Evolutionary conservation across 2,888 invertebrate genomes (phyloP).

Genomic region (Hypolimnas misippus): DNA sequence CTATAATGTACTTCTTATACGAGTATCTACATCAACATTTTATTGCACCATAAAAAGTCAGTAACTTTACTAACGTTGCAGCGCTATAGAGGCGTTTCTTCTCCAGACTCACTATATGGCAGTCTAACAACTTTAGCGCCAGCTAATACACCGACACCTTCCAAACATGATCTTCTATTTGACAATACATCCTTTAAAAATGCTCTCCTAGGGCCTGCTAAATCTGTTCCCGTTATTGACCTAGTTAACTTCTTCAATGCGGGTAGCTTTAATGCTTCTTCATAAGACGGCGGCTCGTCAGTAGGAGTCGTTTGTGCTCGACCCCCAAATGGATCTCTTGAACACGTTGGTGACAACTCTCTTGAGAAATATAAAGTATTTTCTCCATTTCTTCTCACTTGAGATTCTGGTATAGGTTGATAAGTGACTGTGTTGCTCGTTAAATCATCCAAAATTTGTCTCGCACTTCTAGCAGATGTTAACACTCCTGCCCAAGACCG

Average conservation of each 20-base stretch:
- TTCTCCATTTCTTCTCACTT: slow-evolving; percentile 58
- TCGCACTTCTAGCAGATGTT: slow-evolving; percentile 68
- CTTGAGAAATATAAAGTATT: slow-evolving; percentile 69
- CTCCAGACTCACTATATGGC: slow-evolving; percentile 68
- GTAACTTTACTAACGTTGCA: slow-evolving; percentile 54
- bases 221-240: slow-evolving; percentile 84
- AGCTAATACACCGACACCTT: slow-evolving; percentile 76
- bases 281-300: slow-evolving; percentile 85
- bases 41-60: slow-evolving; percentile 74
- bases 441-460: slow-evolving; percentile 75
- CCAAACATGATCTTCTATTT: slow-evolving; percentile 77
- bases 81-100: slow-evolving; percentile 78
- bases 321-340: slow-evolving; percentile 85
- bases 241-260: slow-evolving; percentile 83
- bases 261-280: slow-evolving; percentile 86
- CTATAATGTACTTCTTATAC: slow-evolving; percentile 37
- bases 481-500: slow-evolving; percentile 77
- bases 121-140: slow-evolving; percentile 74
- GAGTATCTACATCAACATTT: slow-evolving; percentile 47
- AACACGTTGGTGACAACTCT: slow-evolving; percentile 79
- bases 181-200: slow-evolving; percentile 78
- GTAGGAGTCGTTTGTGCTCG: slow-evolving; percentile 82
- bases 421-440: slow-evolving; percentile 62
- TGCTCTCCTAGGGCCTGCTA: slow-evolving; percentile 77
- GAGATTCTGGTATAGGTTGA: slow-evolving; percentile 67